phyloP scores from a whole-genome alignment of 2,113 vertebrate species.

The Bufo bufo region DNA sequence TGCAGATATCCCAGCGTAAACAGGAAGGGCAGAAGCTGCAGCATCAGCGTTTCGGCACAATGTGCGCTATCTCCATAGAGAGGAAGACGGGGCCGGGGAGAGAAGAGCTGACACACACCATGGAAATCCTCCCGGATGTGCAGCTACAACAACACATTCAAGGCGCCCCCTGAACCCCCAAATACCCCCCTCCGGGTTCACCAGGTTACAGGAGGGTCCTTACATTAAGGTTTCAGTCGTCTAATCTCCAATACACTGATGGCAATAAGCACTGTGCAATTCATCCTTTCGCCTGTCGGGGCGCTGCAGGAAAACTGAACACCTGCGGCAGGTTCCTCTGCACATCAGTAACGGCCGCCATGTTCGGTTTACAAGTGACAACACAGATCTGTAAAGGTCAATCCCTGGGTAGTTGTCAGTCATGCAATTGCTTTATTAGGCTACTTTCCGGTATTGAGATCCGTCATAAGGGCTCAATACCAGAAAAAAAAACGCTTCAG shows the following conservation, averaged over 20 bases:
- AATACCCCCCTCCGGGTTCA: too few species aligned
- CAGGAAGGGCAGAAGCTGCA: conserved; percentile 31
- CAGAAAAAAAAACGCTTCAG: too few species aligned
- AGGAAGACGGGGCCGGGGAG: background rate
- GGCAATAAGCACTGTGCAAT: too few species aligned
- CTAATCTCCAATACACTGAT: too few species aligned
- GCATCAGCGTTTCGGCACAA: conserved; percentile 9
- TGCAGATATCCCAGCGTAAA: conserved; percentile 38
- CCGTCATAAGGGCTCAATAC: too few species aligned
- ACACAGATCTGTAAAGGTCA: too few species aligned
- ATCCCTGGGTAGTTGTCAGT: too few species aligned
- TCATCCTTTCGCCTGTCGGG: background rate
- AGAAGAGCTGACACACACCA: background rate
- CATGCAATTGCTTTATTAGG: too few species aligned
- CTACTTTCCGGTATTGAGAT: too few species aligned
- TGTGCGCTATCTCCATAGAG: background rate
- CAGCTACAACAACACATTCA: background rate
- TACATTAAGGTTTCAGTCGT: too few species aligned
- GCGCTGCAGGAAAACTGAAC: background rate
- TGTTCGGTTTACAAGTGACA: too few species aligned
- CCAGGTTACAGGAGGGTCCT: too few species aligned
- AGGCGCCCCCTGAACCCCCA: background rate
- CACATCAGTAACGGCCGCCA: background rate
- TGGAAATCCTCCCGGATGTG: conserved; percentile 12
- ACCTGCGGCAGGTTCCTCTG: background rate